Base-by-base conservation (phyloP, 2,888 invertebrate species). In the Ceriagrion tenellum region DNA sequence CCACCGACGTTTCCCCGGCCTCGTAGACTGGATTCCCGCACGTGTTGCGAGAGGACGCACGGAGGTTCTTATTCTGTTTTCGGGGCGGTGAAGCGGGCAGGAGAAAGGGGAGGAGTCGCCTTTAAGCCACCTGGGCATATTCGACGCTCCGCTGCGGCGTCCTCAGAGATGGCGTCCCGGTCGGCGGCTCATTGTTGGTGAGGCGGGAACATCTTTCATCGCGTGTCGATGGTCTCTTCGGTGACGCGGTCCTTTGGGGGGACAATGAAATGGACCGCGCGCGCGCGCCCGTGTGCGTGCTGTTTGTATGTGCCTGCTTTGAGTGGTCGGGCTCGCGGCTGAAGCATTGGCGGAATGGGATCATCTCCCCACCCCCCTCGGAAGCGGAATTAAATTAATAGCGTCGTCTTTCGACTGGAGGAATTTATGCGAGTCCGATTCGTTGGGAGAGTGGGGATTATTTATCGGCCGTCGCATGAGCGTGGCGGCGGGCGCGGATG, bases 191-290 rank as follows among this genome's bases (percentile, higher is more conserved):
- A 93, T 93, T 93, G 93, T 93, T 69, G 93, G 93, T 20, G 93
- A 74, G 93, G 93, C 93, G 93, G 93, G 69, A 69, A 69, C 93
- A 93, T 93, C 93, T 69, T 47, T 93, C 93, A 93, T 93, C 93
- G 93, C 93, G 93, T 93, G 93, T 93, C 69, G 91, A 91, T 91
- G 23, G 88, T 88, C 35, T 88, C 40, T 88, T 20, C 55, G 6
- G 23, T 40, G 55, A 20, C 26, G 13, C 55, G 55, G 59, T 16
- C 20, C 59, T 59, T 20, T 59, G 20, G 1, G 74, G 69, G 69
- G 47, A 69, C 47, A 93, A 47, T 93, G 69, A 74, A 40, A 12
- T 69, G 63, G 69, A 56, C 63, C 47, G 93, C 10, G 55, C 16
- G n/a, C 47, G 55, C 1, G n/a, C n/a, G n/a, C n/a, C n/a, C n/a